A percentile compares a stretch with the other conserved stretches of the same genome.
These are phyloP conservation scores for Mugil cephalus DNA, from an alignment of 2,113 vertebrate genomes.

Conservation along the genomic window DNA sequence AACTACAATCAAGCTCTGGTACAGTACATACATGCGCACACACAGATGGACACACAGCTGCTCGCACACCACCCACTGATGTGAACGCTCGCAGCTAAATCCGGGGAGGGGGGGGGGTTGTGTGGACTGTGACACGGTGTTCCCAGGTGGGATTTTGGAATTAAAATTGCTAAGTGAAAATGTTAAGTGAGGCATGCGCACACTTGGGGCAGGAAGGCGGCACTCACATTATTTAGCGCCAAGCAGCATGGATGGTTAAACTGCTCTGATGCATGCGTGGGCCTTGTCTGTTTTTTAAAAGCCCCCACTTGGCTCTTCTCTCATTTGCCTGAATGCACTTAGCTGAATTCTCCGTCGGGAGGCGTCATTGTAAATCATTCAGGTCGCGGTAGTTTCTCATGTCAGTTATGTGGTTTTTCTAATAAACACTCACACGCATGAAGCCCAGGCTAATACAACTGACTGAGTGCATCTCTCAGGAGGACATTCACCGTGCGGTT, in stretches of 20 bases:
- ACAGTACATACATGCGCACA: constrained; percentile 40
- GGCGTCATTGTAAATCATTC: constrained; percentile 64
- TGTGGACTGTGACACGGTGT: constrained; percentile 40
- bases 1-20: constrained; percentile 84
- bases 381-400: constrained; percentile 51
- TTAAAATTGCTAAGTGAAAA: constrained; percentile 64
- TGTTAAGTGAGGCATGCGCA: constrained; percentile 69
- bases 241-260: constrained; percentile 60
- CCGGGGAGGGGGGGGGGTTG: constrained; percentile 20
- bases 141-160: constrained; percentile 57
- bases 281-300: constrained; percentile 55
- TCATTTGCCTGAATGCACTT: constrained; percentile 62
- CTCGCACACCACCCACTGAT: constrained; percentile 10
- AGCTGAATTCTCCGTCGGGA: constrained; percentile 57
- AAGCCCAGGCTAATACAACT: constrained; percentile 39
- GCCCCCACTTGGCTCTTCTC: constrained; percentile 37
- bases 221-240: constrained; percentile 33
- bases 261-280: constrained; percentile 59
- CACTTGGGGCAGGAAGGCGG: constrained; percentile 34
- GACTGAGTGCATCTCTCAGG: constrained; percentile 55
- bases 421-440: constrained; percentile 61
- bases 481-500: constrained; percentile 30
- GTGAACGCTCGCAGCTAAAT: constrained; percentile 40
- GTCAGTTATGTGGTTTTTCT: constrained; percentile 64
- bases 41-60: constrained; percentile 49